phyloP scores from a whole-genome alignment of 2,113 vertebrate species.

The Takifugu flavidus region DNA sequence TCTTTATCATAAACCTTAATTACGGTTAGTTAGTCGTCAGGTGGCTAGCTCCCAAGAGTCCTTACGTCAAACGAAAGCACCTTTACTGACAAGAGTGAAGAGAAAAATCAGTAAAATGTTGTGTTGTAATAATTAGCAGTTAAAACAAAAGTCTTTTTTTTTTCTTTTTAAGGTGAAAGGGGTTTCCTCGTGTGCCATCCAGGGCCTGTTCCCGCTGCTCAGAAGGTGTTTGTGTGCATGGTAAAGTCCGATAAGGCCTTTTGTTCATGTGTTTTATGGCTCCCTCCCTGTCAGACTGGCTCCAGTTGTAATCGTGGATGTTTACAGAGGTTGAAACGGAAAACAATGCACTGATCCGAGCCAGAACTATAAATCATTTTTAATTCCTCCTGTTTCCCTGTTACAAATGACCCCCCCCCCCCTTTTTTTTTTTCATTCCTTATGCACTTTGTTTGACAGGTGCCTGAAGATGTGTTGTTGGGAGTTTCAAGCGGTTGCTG shows the following conservation, averaged over 20 bases:
- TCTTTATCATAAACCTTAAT: no score
- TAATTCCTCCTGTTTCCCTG: conserved; percentile 2
- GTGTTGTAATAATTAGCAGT: no score
- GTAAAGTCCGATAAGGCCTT: not conserved
- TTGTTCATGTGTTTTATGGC: not conserved
- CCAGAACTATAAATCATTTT: not conserved
- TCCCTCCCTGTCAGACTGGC: not conserved
- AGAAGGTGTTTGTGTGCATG: not conserved
- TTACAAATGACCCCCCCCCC: conserved; percentile 9
- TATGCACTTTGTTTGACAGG: conserved; percentile 37
- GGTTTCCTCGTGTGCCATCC: not conserved
- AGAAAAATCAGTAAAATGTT: not conserved
- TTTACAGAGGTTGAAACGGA: conserved; percentile 1
- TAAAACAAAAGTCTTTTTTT: not conserved
- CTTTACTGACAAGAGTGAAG: no score
- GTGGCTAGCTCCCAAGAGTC: no score
- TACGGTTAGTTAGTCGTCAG: no score
- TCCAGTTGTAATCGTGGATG: not conserved
- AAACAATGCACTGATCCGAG: conserved; percentile 6
- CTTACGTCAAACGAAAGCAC: no score
- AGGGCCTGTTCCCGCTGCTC: not conserved
- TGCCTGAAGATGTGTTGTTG: conserved; percentile 19
- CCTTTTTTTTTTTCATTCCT: not conserved
- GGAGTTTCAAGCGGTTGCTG: conserved; percentile 17
- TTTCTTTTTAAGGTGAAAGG: not conserved